Percentiles rank a stretch among this genome's conserved stretches.
phyloP scores from a whole-genome alignment of 2,113 vertebrate species.

The Tiliqua scincoides region DNA sequence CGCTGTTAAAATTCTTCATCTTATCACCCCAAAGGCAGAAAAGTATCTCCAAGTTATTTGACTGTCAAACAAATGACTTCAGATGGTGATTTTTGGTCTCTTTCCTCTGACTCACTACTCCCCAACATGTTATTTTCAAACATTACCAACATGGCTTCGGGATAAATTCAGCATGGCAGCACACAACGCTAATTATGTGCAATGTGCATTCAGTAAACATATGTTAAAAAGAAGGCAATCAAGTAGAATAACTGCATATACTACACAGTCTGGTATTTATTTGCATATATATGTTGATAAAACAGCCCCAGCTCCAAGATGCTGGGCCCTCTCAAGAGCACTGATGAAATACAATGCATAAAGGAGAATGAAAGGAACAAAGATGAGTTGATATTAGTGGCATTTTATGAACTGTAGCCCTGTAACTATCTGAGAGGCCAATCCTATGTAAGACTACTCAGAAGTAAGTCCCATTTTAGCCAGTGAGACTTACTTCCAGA shows the following conservation, averaged over 20 bases:
- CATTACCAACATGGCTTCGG: not conserved
- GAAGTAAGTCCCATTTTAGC: too few species aligned
- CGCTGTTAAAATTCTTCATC: too few species aligned
- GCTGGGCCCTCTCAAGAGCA: not conserved
- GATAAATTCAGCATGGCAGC: not conserved
- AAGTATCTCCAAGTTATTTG: too few species aligned
- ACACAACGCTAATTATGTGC: not conserved
- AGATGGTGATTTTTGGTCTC: too few species aligned
- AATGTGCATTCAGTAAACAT: not conserved
- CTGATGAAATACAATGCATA: not conserved
- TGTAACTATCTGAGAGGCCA: too few species aligned
- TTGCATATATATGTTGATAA: not conserved
- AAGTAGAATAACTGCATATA: not conserved
- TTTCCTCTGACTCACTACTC: not conserved
- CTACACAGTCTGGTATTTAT: not conserved
- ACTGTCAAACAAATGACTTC: too few species aligned
- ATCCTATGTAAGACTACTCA: too few species aligned
- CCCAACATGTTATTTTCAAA: not conserved
- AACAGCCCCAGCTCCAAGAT: not conserved
- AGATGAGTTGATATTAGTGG: not conserved
- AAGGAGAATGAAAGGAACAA: not conserved
- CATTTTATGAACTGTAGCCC: too few species aligned
- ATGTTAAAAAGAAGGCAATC: not conserved
- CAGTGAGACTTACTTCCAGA: not conserved
- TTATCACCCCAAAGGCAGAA: too few species aligned